A percentile compares a stretch with the other conserved stretches of the same genome.
Evolutionary conservation across 2,797 vertebrate species (phyloP).

Genomic region (Harpagifer antarcticus): DNA sequence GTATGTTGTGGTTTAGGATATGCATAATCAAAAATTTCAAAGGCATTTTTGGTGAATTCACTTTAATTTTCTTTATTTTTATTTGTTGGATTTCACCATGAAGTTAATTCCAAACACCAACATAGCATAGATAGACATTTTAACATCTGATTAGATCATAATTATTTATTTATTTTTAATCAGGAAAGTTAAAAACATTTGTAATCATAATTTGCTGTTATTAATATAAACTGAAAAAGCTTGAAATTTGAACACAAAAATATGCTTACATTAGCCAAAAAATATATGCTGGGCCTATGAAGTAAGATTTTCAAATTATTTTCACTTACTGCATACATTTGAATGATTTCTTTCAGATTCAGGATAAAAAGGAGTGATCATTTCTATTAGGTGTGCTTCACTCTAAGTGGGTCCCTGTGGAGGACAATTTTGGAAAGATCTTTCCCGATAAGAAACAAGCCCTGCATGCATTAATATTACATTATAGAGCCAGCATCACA

Average conservation of each 20-base stretch:
- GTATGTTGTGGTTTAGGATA: background rate
- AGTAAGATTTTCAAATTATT: slow-evolving; percentile 50
- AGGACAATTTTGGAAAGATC: slow-evolving; percentile 82
- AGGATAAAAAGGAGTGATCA: slow-evolving; percentile 79
- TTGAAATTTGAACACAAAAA: slow-evolving; percentile 10
- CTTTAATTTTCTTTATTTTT: background rate
- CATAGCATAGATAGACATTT: background rate
- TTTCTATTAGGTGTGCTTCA: slow-evolving; percentile 79
- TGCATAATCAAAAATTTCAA: background rate
- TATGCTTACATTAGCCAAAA: background rate
- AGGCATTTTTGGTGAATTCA: background rate
- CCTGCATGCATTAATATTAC: slow-evolving; percentile 85
- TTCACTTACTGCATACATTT: slow-evolving; percentile 61
- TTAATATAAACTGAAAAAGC: background rate
- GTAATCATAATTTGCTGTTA: background rate
- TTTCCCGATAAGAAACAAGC: slow-evolving; percentile 83
- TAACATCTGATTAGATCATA: background rate
- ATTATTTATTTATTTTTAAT: background rate
- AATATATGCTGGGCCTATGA: slow-evolving; percentile 25
- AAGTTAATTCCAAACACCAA: background rate
- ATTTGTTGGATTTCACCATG: background rate
- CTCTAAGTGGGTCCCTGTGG: slow-evolving; percentile 82
- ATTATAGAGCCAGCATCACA: slow-evolving; percentile 82
- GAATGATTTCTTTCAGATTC: slow-evolving; percentile 69
- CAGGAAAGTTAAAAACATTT: background rate